Evolutionary conservation across 2,113 vertebrate genomes (phyloP).

Genomic region (Salminus brasiliensis): DNA sequence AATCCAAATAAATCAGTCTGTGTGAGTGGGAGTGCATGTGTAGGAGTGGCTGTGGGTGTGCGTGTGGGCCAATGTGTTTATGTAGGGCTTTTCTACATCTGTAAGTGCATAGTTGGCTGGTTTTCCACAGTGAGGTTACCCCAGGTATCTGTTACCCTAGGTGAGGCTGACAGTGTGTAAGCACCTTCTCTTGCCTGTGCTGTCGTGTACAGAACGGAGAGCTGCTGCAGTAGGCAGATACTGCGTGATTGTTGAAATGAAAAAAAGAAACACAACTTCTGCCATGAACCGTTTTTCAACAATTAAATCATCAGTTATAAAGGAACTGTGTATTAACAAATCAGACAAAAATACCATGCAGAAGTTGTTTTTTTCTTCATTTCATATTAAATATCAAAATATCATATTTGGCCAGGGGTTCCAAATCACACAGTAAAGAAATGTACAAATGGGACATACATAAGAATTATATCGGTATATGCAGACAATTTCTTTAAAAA

Average conservation of each 20-base stretch:
- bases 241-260: constrained; percentile 33
- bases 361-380: too few relatives aligned
- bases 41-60: background rate
- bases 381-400: too few relatives aligned
- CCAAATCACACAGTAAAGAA: too few relatives aligned
- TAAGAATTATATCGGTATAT: too few relatives aligned
- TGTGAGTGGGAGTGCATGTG: background rate
- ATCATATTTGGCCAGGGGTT: too few relatives aligned
- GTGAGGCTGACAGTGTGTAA: background rate
- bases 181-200: background rate
- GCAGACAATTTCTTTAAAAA: too few relatives aligned
- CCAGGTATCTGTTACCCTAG: constrained; percentile 13
- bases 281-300: too few relatives aligned
- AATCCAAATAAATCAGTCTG: constrained; percentile 22
- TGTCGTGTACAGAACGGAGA: constrained; percentile 6
- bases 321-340: too few relatives aligned
- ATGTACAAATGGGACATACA: too few relatives aligned
- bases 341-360: too few relatives aligned
- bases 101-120: constrained; percentile 43
- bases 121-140: constrained; percentile 20
- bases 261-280: too few relatives aligned
- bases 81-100: constrained; percentile 23
- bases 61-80: constrained; percentile 25
- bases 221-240: background rate
- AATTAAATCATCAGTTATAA: too few relatives aligned